phyloP scores from a whole-genome alignment of 2,797 vertebrate genomes.

The Ctenopoma multispine region DNA sequence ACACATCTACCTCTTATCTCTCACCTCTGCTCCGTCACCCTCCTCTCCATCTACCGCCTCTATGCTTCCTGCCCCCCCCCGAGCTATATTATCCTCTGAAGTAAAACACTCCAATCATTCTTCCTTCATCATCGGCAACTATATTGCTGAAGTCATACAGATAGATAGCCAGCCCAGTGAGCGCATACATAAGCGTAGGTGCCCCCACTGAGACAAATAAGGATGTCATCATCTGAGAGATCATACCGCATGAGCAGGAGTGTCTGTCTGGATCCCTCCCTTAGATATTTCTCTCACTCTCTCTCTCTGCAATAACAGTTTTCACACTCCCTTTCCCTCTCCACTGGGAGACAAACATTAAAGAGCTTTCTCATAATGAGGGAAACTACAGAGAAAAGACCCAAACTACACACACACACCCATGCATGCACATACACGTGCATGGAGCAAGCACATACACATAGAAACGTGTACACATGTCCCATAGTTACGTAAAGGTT shows the following conservation, averaged over 20 bases:
- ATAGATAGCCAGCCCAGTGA: constrained; percentile 16
- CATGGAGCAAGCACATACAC: constrained; percentile 36
- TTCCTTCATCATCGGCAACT: constrained; percentile 36
- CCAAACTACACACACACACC: constrained; percentile 60
- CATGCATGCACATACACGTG: constrained; percentile 28
- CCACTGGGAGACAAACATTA: constrained; percentile 84
- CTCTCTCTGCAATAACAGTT: constrained; percentile 76
- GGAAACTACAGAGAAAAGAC: constrained; percentile 81
- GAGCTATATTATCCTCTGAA: constrained; percentile 60
- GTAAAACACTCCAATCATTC: constrained; percentile 61
- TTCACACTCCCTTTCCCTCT: constrained; percentile 73
- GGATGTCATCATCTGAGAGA: constrained; percentile 74
- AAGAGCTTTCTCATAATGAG: constrained; percentile 84
- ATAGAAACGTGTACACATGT: constrained; percentile 54
- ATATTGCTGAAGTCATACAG: constrained; percentile 63
- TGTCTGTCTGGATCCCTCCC: constrained; percentile 71
- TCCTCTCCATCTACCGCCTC: not conserved
- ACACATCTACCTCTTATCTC: constrained; percentile 51
- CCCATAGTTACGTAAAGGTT: constrained; percentile 83
- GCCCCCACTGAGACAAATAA: constrained; percentile 52
- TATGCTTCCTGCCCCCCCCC: constrained; percentile 10
- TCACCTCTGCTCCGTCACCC: not conserved
- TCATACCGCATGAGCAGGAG: constrained; percentile 71
- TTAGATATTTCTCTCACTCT: constrained; percentile 56
- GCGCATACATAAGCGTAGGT: constrained; percentile 19